phyloP scores from a whole-genome alignment of 2,113 vertebrate species.

The Noturus placidus region DNA sequence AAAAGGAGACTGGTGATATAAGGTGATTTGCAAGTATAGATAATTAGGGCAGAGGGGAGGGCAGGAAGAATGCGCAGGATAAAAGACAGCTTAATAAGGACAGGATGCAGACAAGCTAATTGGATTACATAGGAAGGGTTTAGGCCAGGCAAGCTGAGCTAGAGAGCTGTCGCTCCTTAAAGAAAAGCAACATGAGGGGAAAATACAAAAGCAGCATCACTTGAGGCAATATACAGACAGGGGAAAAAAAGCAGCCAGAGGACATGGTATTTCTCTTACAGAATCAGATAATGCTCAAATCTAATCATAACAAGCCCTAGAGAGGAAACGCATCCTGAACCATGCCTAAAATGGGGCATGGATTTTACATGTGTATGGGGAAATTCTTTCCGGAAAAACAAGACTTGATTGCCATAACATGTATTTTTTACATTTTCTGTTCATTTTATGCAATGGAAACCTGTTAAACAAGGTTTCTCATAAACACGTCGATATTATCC shows the following conservation, averaged over 20 bases:
- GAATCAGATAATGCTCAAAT: background rate
- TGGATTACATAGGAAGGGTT: slow-evolving; percentile 47
- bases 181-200: background rate
- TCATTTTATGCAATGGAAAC: background rate
- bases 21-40: slow-evolving; percentile 3
- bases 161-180: background rate
- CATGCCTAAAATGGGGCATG: background rate
- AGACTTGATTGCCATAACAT: background rate
- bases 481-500: background rate
- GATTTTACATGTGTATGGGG: background rate
- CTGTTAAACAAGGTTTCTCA: background rate
- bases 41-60: background rate
- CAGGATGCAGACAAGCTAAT: slow-evolving; percentile 45
- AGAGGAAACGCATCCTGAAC: background rate
- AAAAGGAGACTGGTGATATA: background rate
- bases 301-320: background rate
- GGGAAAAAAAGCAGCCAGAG: background rate
- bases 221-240: background rate
- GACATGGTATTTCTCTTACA: background rate
- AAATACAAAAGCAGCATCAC: background rate
- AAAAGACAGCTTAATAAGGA: slow-evolving; percentile 38
- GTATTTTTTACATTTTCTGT: background rate
- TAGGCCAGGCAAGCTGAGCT: slow-evolving; percentile 5
- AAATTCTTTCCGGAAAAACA: background rate
- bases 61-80: slow-evolving; percentile 5